phyloP scores from a whole-genome alignment of 2,888 invertebrate genomes.

The Drosophila ustulata region DNA sequence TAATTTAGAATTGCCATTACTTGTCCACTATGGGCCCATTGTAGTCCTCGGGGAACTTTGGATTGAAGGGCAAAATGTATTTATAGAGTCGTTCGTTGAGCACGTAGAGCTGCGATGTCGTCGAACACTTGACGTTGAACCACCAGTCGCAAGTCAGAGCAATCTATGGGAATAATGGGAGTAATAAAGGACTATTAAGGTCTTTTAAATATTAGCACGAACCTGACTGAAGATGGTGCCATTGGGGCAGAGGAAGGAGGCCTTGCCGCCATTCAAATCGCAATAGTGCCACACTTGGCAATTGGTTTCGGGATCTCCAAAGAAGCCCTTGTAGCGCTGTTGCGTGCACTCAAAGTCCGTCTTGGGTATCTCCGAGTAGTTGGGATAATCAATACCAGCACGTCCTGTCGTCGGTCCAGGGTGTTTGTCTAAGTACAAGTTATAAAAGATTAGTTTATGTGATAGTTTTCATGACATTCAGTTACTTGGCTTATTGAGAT shows the following conservation, averaged over 20 bases:
- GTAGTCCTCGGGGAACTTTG: conserved; percentile 96
- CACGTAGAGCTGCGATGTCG: conserved; percentile 93
- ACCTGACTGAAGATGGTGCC: conserved; percentile 95
- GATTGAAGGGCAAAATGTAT: conserved; percentile 93
- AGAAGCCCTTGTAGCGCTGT: conserved; percentile 95
- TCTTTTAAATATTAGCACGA: not conserved
- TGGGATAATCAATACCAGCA: conserved; percentile 93
- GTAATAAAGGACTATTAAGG: not conserved
- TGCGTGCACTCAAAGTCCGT: conserved; percentile 93
- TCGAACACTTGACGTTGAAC: conserved; percentile 95
- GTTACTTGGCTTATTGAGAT: conserved; percentile 73
- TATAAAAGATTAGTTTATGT: not conserved
- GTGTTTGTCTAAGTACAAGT: conserved; percentile 74
- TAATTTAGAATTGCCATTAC: conserved; percentile 84
- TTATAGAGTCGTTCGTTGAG: conserved; percentile 95
- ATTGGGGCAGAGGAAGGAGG: conserved; percentile 95
- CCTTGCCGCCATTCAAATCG: conserved; percentile 95
- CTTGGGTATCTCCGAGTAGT: conserved; percentile 90
- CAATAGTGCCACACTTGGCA: conserved; percentile 98
- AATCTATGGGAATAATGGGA: conserved; percentile 85
- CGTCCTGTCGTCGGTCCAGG: conserved; percentile 86
- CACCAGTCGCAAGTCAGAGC: conserved; percentile 96
- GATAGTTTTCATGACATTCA: not conserved
- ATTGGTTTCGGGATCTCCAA: conserved; percentile 94
- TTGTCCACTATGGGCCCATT: conserved; percentile 94